These are phyloP conservation scores for Artibeus jamaicensis DNA, from an alignment of 2,797 vertebrate genomes.

Conservation along the genomic window DNA sequence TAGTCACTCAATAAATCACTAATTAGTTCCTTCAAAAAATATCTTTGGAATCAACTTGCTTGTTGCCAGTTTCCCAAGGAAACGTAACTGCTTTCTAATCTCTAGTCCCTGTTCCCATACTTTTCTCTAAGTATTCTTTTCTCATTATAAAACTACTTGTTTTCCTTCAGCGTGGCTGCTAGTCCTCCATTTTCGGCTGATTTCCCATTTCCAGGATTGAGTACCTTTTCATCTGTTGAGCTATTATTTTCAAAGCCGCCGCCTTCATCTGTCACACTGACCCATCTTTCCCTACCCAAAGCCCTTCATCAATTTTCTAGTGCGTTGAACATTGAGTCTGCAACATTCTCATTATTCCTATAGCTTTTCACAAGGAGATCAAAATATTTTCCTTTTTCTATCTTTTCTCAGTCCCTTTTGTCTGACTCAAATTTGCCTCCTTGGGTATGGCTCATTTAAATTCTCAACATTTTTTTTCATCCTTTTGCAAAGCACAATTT, in stretches of 20 bases:
- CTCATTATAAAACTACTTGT: conserved; percentile 48
- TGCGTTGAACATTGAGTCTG: conserved; percentile 5
- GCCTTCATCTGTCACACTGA: conserved; percentile 49
- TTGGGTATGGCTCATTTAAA: neutral
- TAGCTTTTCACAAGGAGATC: neutral
- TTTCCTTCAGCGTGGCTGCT: conserved; percentile 46
- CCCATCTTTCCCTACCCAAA: conserved; percentile 4
- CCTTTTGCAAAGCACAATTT: neutral
- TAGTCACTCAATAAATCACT: neutral
- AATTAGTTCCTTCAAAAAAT: neutral
- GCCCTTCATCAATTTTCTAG: conserved; percentile 50
- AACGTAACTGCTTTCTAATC: neutral
- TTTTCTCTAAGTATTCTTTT: neutral
- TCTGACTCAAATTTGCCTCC: neutral
- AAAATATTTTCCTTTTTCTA: neutral
- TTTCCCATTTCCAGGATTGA: conserved; percentile 42
- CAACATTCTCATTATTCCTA: conserved; percentile 35
- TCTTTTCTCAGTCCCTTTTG: neutral
- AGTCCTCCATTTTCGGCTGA: conserved; percentile 60
- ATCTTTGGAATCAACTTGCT: neutral
- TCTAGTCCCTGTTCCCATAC: neutral
- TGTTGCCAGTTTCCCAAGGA: neutral
- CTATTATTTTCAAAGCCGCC: conserved; percentile 50
- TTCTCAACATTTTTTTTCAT: neutral
- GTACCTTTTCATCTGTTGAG: conserved; percentile 40